A percentile compares a stretch with the other conserved stretches of the same genome.
phyloP scores from a whole-genome alignment of 2,888 invertebrate genomes.

The Metalampra italica region DNA sequence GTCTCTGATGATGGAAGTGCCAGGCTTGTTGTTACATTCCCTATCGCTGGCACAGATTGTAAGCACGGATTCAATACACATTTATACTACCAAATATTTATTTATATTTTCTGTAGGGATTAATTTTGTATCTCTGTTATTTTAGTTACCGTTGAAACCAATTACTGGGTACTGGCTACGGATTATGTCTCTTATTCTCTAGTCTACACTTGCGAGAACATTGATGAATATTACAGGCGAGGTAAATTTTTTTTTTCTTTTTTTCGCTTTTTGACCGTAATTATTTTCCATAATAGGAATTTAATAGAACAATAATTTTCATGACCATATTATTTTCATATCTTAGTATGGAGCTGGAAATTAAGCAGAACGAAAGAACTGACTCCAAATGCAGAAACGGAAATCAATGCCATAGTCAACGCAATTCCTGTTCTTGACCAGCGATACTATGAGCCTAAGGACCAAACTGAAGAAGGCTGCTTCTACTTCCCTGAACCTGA shows the following conservation, averaged over 20 bases:
- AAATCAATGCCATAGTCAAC: slow-evolving; percentile 29
- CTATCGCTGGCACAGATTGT: slow-evolving; percentile 68
- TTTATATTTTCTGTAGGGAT: no score
- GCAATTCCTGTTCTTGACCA: slow-evolving; percentile 33
- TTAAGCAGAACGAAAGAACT: slow-evolving; percentile 38
- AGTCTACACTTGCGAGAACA: slow-evolving; percentile 79
- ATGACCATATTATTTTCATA: not conserved
- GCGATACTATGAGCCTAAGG: slow-evolving; percentile 29
- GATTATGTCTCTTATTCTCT: slow-evolving; percentile 81
- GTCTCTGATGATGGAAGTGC: slow-evolving; percentile 57
- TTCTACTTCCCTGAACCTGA: slow-evolving; percentile 58
- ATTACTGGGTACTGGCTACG: slow-evolving; percentile 81
- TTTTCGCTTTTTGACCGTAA: no score
- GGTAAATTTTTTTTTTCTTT: slow-evolving; percentile 26
- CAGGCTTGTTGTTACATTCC: slow-evolving; percentile 77
- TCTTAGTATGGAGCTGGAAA: slow-evolving; percentile 43
- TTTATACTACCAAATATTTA: not conserved
- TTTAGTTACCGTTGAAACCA: slow-evolving; percentile 34
- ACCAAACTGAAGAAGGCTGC: slow-evolving; percentile 42
- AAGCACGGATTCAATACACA: slow-evolving; percentile 21
- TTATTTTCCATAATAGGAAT: no score
- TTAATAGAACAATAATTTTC: no score
- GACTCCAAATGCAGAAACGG: slow-evolving; percentile 13
- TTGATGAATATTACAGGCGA: slow-evolving; percentile 31
- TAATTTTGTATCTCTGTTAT: not conserved